Conservation (phyloP, 2,797 vertebrate species). For the Thalassophryne amazonica region DNA sequence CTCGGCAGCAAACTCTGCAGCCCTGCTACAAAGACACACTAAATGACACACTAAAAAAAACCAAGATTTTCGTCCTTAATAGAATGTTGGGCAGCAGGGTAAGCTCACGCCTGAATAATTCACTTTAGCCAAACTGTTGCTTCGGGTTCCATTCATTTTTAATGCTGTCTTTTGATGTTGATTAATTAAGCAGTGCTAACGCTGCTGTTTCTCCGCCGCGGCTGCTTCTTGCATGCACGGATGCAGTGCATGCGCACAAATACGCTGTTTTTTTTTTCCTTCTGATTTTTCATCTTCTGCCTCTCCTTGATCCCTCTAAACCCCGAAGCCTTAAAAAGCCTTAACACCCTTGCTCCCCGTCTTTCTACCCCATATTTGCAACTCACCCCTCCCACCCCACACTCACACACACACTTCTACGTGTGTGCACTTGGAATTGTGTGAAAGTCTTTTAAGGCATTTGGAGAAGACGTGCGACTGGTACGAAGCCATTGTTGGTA, state of each 20-base stretch:
- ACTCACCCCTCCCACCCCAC: conserved; percentile 1
- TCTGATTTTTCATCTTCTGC: conserved; percentile 25
- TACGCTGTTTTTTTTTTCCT: conserved; percentile 30
- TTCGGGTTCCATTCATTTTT: conserved; percentile 78
- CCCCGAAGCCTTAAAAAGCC: conserved; percentile 61
- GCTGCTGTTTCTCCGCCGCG: conserved; percentile 64
- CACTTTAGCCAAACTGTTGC: conserved; percentile 81
- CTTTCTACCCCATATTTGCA: not conserved
- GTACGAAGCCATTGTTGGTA: conserved; percentile 51
- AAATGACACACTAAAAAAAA: conserved; percentile 48
- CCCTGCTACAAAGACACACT: conserved; percentile 53
- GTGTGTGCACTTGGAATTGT: no score
- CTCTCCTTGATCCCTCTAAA: conserved; percentile 58
- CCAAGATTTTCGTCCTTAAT: conserved; percentile 65
- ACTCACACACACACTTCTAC: conserved; percentile 6
- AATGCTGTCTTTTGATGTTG: conserved; percentile 82
- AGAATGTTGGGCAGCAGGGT: conserved; percentile 68
- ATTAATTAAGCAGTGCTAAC: conserved; percentile 81
- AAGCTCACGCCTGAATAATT: conserved; percentile 78
- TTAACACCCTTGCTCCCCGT: conserved; percentile 10
- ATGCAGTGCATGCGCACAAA: conserved; percentile 13
- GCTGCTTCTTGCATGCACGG: conserved; percentile 18
- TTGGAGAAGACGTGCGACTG: conserved; percentile 18
- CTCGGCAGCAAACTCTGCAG: conserved; percentile 54
- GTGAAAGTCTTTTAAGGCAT: conserved; percentile 60